phyloP scores from a whole-genome alignment of 2,888 invertebrate species.

The Lacanobia wlatinum region DNA sequence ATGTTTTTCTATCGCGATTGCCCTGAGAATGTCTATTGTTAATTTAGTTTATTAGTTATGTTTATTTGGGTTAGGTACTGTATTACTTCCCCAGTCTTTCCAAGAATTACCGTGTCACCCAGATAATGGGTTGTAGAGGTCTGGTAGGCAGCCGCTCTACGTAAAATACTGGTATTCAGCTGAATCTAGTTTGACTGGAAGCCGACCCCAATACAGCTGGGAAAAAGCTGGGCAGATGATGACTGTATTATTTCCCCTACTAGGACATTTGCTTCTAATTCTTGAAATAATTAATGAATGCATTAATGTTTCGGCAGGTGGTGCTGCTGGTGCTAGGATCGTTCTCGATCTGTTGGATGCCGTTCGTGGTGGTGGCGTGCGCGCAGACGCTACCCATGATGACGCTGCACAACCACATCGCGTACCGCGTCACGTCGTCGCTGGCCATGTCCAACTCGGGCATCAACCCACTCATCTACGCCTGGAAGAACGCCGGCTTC shows the following conservation, averaged over 20 bases:
- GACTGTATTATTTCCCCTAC: not conserved
- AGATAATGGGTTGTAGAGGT: too few species aligned
- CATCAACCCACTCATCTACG: conserved; percentile 95
- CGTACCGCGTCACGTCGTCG: conserved; percentile 92
- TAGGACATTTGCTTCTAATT: not conserved
- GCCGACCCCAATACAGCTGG: too few species aligned
- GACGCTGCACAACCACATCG: conserved; percentile 88
- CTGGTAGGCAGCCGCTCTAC: too few species aligned
- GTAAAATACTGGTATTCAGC: too few species aligned
- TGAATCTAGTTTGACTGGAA: too few species aligned
- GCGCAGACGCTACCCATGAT: conserved; percentile 90
- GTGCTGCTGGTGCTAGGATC: conserved; percentile 94
- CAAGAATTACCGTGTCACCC: too few species aligned
- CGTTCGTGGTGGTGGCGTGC: conserved; percentile 93
- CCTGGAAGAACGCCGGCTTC: conserved; percentile 96
- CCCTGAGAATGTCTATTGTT: not conserved
- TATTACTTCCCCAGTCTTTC: not conserved
- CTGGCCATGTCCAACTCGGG: conserved; percentile 95
- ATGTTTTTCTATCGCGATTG: not conserved
- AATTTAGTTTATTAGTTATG: not conserved
- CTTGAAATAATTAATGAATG: not conserved
- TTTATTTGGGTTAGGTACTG: not conserved
- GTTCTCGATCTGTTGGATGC: conserved; percentile 95
- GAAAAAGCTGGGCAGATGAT: too few species aligned
- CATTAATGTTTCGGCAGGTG: conserved; percentile 89